Conservation (phyloP, 1,140 invertebrate species). For the Stenopsyche tienmushanensis region DNA sequence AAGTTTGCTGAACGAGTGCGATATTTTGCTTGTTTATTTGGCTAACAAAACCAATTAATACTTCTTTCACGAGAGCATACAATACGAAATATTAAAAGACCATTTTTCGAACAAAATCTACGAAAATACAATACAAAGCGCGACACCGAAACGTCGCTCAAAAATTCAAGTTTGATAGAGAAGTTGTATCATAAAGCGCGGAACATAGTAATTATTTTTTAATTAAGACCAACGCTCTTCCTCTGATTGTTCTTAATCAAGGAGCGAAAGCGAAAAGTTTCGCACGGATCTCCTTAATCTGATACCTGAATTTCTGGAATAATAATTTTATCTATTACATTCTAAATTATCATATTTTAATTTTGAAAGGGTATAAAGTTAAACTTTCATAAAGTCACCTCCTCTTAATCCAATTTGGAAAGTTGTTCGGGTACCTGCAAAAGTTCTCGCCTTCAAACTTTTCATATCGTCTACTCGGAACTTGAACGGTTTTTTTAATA, state of each 20-base stretch:
- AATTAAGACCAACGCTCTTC: not conserved
- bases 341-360: not conserved
- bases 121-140: too few species aligned
- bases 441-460: not conserved
- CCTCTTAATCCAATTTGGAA: conserved; percentile 7
- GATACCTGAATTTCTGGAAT: not conserved
- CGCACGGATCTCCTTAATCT: not conserved
- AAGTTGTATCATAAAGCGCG: not conserved
- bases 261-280: not conserved
- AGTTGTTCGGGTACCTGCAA: not conserved
- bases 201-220: not conserved
- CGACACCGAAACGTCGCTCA: too few species aligned
- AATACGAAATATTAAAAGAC: too few species aligned
- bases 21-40: too few species aligned
- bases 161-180: too few species aligned
- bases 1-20: too few species aligned
- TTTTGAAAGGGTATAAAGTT: not conserved
- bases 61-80: too few species aligned
- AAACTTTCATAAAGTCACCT: not conserved
- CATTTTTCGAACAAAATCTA: too few species aligned
- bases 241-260: too few species aligned
- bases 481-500: not conserved
- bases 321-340: not conserved
- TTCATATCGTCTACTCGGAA: not conserved
- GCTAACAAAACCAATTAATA: too few species aligned